A percentile compares a stretch with the other conserved stretches of the same genome.
Conservation (phyloP, 2,113 vertebrate genomes). For the Calidris pygmaea region DNA sequence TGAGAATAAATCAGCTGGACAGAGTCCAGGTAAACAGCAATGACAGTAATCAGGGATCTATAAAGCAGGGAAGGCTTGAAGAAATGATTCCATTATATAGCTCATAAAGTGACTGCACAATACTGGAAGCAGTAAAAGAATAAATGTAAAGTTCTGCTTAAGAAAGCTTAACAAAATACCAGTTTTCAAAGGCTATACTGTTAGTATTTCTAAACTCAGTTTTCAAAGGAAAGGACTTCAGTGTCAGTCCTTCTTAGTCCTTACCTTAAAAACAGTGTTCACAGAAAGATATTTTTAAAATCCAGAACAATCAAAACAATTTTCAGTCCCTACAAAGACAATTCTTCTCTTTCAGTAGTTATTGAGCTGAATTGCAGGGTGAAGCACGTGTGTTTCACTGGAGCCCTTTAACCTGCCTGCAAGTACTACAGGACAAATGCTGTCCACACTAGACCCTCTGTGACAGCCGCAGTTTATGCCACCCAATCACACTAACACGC, state of each 20-base stretch:
- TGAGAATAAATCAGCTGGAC: neutral
- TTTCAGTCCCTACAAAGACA: neutral
- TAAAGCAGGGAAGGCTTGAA: neutral
- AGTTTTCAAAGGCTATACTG: neutral
- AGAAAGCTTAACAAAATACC: neutral
- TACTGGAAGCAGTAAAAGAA: neutral
- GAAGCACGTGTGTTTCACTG: neutral
- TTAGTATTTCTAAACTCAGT: neutral
- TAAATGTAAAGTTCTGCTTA: neutral
- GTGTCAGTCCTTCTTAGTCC: neutral
- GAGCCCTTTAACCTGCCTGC: neutral
- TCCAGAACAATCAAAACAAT: neutral
- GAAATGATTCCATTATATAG: neutral
- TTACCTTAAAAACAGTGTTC: neutral
- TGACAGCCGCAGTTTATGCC: neutral
- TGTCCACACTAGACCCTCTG: neutral
- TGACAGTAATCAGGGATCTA: neutral
- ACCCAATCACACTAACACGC: rapidly evolving
- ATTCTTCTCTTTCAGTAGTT: neutral
- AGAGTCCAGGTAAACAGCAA: neutral
- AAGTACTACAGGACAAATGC: neutral
- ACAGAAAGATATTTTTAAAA: neutral
- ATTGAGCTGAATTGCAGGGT: neutral
- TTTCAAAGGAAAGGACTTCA: neutral
- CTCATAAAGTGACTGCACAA: neutral